Evolutionary conservation across 2,797 vertebrate genomes (phyloP), one percentile per base, ranked within the genome.

Genomic region (Borostomias antarcticus): DNA sequence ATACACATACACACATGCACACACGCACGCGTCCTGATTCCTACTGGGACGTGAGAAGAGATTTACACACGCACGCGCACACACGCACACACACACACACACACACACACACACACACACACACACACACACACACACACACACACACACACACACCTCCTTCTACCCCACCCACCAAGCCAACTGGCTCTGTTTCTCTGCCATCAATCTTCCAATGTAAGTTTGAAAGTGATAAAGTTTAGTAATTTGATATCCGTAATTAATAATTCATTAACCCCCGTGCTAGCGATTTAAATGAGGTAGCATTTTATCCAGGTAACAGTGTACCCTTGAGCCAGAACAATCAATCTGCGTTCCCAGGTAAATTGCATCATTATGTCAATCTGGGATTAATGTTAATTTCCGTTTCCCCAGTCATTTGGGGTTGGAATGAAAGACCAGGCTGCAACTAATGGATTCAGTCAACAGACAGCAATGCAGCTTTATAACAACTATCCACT

Each of bases 161-260:
- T 53, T 10, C 29, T 3, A 47, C 64, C 50, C 50, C 17, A 53
- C 43, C 50, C 50, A 54, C 50, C 50, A 23, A 53, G 45, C 50
- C 50, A 54, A 53, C 48, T 45, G 26, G 28, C 30, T 61, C 57
- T 74, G 75, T 76, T 76, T 81, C 65, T 59, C 61, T 77, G 73
- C 65, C 74, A 85, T 86, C 82, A 82, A 86, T 86, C 83, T 84
- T 75, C 64, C 33, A 30, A 75, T 74, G 84, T 82, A 86, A 80
- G 87, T 88, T 37, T 64, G 17, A 64, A 64, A 54, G 79, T 88
- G 81, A 88, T 88, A 80, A 82, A 59, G 88, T 88, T 79, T 76
- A 69, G 78, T 69, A 67, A 84, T 86, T 85, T 88, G 85, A 87
- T 79, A 86, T 82, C 79, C 69, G 79, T 89, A 84, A 87, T 89